Conservation (phyloP, 2,113 vertebrate genomes). For the Ctenodactylus gundi region DNA sequence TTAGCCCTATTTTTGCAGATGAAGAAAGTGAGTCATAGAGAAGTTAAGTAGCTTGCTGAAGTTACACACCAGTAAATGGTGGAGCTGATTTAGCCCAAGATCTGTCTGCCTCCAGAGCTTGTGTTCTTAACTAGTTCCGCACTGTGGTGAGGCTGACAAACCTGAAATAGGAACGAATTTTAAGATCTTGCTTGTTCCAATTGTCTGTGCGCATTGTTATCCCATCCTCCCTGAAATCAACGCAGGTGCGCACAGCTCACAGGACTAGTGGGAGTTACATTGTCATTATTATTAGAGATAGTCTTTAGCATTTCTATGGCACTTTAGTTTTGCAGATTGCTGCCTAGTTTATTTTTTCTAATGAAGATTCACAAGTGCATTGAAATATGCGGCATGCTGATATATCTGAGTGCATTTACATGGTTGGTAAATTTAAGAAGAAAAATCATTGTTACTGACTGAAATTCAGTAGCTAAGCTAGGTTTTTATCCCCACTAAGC, state of each 20-base stretch:
- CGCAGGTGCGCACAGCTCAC: constrained; percentile 61
- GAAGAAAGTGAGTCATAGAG: constrained; percentile 33
- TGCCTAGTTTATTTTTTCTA: constrained; percentile 28
- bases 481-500: constrained; percentile 7
- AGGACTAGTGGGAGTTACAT: constrained; percentile 72
- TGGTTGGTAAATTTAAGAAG: constrained; percentile 22
- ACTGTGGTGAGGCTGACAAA: not conserved
- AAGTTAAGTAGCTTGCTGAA: constrained; percentile 23
- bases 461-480: not conserved
- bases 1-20: constrained; percentile 2
- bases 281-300: constrained; percentile 74
- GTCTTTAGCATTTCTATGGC: constrained; percentile 77
- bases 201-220: constrained; percentile 2
- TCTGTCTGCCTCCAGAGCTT: constrained; percentile 9
- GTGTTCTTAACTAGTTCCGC: not conserved
- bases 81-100: not conserved
- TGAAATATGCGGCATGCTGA: constrained; percentile 49
- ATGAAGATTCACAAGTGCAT: constrained; percentile 46
- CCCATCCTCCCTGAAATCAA: constrained; percentile 15
- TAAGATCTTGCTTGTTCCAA: constrained; percentile 33
- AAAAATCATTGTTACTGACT: not conserved
- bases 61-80: not conserved
- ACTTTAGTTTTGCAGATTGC: constrained; percentile 61
- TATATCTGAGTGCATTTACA: constrained; percentile 21
- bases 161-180: constrained; percentile 35